phyloP scores from a whole-genome alignment of 2,888 invertebrate species.

The Diachrysia chrysitis region DNA sequence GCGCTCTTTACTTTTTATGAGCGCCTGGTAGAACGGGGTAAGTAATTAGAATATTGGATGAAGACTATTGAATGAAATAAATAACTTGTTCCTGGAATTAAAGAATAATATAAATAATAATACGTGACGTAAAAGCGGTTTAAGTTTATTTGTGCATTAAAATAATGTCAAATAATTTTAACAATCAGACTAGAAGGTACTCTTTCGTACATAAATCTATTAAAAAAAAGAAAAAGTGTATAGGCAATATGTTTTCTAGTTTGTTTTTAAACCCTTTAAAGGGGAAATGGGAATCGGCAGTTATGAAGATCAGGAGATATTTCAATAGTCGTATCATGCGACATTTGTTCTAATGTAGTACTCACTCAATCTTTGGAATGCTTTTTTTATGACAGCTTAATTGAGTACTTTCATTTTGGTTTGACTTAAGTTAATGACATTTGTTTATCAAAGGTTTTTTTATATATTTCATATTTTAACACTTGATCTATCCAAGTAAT shows the following conservation, averaged over 20 bases:
- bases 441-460: no score
- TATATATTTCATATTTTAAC: no score
- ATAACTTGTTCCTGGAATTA: background rate
- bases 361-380: conserved; percentile 5
- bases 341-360: background rate
- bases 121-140: no score
- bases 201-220: background rate
- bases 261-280: conserved; percentile 4
- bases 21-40: conserved; percentile 26
- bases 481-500: no score
- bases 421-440: background rate
- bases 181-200: no score
- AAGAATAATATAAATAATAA: no score
- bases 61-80: background rate
- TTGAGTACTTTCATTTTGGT: background rate
- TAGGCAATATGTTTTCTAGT: background rate
- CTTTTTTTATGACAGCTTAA: conserved; percentile 4
- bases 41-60: conserved; percentile 28
- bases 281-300: conserved; percentile 5
- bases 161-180: no score
- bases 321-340: conserved; percentile 9
- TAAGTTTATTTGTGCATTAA: background rate
- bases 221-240: background rate
- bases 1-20: conserved; percentile 39
- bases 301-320: conserved; percentile 6